A percentile compares a stretch with the other conserved stretches of the same genome.
Evolutionary conservation across 2,888 invertebrate species (phyloP).

Genomic region (Cantharis nigra): DNA sequence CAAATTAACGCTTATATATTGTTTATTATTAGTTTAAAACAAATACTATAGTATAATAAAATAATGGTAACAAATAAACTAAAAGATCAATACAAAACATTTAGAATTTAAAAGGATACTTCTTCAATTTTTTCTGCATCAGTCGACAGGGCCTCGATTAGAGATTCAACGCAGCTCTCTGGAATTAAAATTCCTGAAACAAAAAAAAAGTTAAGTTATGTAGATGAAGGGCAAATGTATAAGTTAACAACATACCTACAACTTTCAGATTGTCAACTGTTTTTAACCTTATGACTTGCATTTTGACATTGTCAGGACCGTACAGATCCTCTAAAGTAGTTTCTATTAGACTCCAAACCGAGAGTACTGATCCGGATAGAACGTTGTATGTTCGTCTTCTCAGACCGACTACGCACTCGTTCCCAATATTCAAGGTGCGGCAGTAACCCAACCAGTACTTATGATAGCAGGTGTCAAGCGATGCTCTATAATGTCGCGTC

Average conservation of each 20-base stretch:
- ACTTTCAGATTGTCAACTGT: slow-evolving; percentile 86
- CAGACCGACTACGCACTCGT: slow-evolving; percentile 92
- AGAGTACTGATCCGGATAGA: slow-evolving; percentile 93
- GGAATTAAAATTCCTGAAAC: slow-evolving; percentile 84
- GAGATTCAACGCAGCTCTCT: slow-evolving; percentile 81
- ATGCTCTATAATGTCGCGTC: slow-evolving; percentile 86
- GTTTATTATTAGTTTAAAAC: too few relatives aligned
- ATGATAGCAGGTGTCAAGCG: slow-evolving; percentile 86
- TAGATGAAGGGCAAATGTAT: background rate
- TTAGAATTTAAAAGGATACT: slow-evolving; percentile 58
- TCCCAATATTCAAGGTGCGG: slow-evolving; percentile 72
- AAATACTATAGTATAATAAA: too few relatives aligned
- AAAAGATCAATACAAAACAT: background rate
- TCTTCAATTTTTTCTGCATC: slow-evolving; percentile 84
- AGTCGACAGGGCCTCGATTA: slow-evolving; percentile 76
- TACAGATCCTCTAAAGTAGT: slow-evolving; percentile 78
- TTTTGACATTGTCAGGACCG: slow-evolving; percentile 84
- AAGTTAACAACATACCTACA: slow-evolving; percentile 70
- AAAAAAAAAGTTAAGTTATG: background rate
- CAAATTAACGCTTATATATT: too few relatives aligned
- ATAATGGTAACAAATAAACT: background rate
- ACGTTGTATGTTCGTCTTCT: slow-evolving; percentile 92
- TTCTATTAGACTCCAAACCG: slow-evolving; percentile 97
- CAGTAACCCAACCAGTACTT: slow-evolving; percentile 93
- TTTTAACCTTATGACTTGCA: slow-evolving; percentile 96